These are phyloP conservation scores for Charanyca ferruginea DNA, from an alignment of 2,888 invertebrate species.

Conservation along the genomic window DNA sequence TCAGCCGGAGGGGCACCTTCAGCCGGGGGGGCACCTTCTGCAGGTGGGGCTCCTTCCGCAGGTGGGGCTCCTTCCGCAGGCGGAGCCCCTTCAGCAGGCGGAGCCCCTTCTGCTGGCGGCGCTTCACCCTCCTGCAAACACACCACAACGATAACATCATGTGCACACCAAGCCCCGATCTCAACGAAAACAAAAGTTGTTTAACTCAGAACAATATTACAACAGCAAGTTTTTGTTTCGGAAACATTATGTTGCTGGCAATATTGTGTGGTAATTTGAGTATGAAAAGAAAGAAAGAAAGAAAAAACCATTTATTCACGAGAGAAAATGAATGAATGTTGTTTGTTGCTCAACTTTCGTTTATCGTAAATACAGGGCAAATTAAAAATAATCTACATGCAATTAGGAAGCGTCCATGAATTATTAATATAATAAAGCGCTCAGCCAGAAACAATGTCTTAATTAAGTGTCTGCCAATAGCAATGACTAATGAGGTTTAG, in stretches of 20 bases:
- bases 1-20: conserved; percentile 60
- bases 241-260: neutral
- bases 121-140: conserved; percentile 57
- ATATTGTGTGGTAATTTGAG: neutral
- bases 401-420: conserved; percentile 36
- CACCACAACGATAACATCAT: conserved; percentile 5
- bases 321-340: no score
- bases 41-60: no score
- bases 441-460: conserved; percentile 35
- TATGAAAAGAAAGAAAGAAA: no score
- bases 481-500: conserved; percentile 27
- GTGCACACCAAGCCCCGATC: neutral
- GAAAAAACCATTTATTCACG: no score
- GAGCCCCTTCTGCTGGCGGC: conserved; percentile 52
- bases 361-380: neutral
- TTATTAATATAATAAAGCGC: conserved; percentile 54
- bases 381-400: conserved; percentile 28
- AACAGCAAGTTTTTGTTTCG: neutral
- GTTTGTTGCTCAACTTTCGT: conserved; percentile 10
- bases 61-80: conserved; percentile 74
- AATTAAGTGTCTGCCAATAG: conserved; percentile 42
- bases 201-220: conserved; percentile 3
- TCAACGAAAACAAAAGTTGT: neutral
- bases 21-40: conserved; percentile 55
- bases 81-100: conserved; percentile 61